phyloP scores from a whole-genome alignment of 1,140 invertebrate species.

The Aphis craccivora region DNA sequence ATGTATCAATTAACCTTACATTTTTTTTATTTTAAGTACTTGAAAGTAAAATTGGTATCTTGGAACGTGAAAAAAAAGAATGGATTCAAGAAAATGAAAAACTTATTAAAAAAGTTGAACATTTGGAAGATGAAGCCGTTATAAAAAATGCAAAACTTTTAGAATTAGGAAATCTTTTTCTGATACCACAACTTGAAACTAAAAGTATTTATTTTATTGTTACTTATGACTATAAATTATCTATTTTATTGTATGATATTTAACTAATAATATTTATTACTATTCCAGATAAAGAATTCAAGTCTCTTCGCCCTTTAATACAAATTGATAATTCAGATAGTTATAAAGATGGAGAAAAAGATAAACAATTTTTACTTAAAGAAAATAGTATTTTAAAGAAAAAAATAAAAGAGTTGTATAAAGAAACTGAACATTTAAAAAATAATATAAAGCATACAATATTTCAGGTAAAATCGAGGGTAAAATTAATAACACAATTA shows the following conservation, averaged over 20 bases:
- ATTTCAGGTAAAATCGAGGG: conserved; percentile 16
- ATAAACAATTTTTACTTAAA: not conserved
- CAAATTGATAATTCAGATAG: conserved; percentile 33
- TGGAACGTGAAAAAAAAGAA: conserved; percentile 48
- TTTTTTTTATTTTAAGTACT: conserved; percentile 5
- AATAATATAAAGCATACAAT: conserved; percentile 34
- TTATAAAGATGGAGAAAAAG: not conserved
- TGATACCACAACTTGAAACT: conserved; percentile 42
- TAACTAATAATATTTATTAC: not conserved
- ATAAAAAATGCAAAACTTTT: conserved; percentile 46
- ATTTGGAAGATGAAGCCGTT: conserved; percentile 47
- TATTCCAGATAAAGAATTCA: conserved; percentile 34
- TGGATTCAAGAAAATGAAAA: conserved; percentile 50
- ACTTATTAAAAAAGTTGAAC: conserved; percentile 23
- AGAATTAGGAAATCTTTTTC: conserved; percentile 47
- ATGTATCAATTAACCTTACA: not conserved
- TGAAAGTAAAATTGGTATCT: conserved; percentile 24
- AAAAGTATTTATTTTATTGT: conserved; percentile 35
- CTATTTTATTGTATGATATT: not conserved
- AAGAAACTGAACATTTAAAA: conserved; percentile 20
- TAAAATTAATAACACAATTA: not conserved
- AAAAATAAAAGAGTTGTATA: not conserved
- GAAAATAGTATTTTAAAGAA: conserved; percentile 34
- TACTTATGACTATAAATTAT: too few relatives aligned
- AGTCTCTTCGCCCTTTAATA: conserved; percentile 37